phyloP scores from a whole-genome alignment of 2,113 vertebrate species.

The Semnopithecus entellus region DNA sequence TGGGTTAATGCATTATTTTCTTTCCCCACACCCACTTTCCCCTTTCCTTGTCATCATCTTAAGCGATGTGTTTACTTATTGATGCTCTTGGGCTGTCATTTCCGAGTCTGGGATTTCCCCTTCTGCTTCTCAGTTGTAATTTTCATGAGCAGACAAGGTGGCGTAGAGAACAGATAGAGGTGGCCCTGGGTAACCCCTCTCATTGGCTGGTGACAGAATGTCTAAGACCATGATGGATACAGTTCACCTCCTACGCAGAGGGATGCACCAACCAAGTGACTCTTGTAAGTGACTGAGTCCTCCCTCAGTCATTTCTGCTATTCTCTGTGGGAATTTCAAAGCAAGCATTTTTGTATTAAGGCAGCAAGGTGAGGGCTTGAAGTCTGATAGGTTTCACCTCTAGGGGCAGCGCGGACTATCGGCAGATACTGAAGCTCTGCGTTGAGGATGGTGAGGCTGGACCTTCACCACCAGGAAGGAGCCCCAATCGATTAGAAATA shows the following conservation, averaged over 20 bases:
- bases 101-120: slow-evolving; percentile 32
- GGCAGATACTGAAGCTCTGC: background rate
- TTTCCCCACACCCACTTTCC: slow-evolving; percentile 15
- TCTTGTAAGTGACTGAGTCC: background rate
- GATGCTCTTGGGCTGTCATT: background rate
- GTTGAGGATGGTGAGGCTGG: background rate
- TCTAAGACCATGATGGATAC: background rate
- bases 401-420: background rate
- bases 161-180: background rate
- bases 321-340: background rate
- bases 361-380: background rate
- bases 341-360: background rate
- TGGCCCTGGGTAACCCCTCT: background rate
- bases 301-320: background rate
- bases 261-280: background rate
- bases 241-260: background rate
- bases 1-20: slow-evolving; percentile 32
- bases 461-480: background rate
- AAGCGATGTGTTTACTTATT: slow-evolving; percentile 30
- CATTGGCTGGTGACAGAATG: background rate
- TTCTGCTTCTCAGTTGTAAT: background rate
- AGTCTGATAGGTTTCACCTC: background rate
- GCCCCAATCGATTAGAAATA: background rate
- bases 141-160: background rate
- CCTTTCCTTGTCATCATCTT: background rate